Conservation (phyloP, 2,113 vertebrate species). For the Callocephalon fimbriatum region DNA sequence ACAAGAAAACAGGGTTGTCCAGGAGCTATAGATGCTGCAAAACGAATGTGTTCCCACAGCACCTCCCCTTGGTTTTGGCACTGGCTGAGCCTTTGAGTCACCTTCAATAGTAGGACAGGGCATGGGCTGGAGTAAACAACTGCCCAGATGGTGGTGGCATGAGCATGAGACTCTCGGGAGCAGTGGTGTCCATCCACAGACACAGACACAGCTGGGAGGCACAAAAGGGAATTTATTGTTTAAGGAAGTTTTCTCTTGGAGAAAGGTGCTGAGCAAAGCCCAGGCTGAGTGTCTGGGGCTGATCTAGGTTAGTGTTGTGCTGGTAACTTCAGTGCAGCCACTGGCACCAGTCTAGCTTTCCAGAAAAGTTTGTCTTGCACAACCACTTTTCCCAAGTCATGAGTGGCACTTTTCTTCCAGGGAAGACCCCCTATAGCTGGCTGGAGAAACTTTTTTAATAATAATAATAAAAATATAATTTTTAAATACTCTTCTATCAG, state of each 20-base stretch:
- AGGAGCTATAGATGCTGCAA: background rate
- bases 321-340: background rate
- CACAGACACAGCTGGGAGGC: background rate
- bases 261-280: background rate
- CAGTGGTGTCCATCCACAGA: accelerated
- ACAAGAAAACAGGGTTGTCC: background rate
- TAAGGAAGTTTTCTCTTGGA: background rate
- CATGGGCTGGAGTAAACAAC: background rate
- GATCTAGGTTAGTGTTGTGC: background rate
- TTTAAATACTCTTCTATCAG: background rate
- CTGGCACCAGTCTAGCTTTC: background rate
- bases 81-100: background rate
- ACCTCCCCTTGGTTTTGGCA: background rate
- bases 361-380: background rate
- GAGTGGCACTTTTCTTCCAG: background rate
- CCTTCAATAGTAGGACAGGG: background rate
- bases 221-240: background rate
- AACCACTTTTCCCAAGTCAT: background rate
- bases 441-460: background rate
- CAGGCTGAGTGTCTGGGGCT: background rate
- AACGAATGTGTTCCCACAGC: background rate
- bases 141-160: background rate
- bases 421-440: background rate
- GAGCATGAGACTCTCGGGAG: background rate
- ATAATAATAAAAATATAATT: background rate